These are phyloP conservation scores for Argyra leucocephala DNA, from an alignment of 2,888 invertebrate species.

Conservation along the genomic window DNA sequence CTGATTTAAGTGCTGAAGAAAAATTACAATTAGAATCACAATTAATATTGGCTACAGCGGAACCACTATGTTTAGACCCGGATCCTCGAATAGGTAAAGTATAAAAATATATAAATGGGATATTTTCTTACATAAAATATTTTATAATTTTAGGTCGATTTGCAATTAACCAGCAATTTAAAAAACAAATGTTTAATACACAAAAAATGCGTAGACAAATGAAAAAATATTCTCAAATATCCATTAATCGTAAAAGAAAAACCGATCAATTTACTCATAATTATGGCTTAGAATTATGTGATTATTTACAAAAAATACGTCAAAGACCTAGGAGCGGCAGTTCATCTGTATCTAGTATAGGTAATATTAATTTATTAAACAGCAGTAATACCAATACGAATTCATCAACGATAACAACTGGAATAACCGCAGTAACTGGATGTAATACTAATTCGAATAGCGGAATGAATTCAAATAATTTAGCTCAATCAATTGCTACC, in stretches of 20 bases:
- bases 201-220: slow-evolving; percentile 65
- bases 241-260: slow-evolving; percentile 80
- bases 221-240: slow-evolving; percentile 66
- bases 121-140: too few relatives aligned
- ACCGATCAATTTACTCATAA: slow-evolving; percentile 73
- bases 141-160: slow-evolving; percentile 45
- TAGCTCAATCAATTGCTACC: slow-evolving; percentile 14
- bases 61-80: slow-evolving; percentile 81
- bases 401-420: slow-evolving; percentile 16
- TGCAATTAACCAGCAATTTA: slow-evolving; percentile 65
- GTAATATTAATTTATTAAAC: slow-evolving; percentile 10
- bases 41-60: slow-evolving; percentile 73
- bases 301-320: slow-evolving; percentile 38
- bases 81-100: slow-evolving; percentile 59
- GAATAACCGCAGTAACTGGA: slow-evolving; percentile 15
- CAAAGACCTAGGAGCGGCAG: slow-evolving; percentile 42
- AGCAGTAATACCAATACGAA: slow-evolving; percentile 22
- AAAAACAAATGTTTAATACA: slow-evolving; percentile 63
- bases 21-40: slow-evolving; percentile 58
- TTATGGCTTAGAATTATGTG: slow-evolving; percentile 62
- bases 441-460: background rate
- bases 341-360: slow-evolving; percentile 20
- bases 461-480: background rate
- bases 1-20: slow-evolving; percentile 36
- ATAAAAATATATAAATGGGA: background rate